phyloP scores from a whole-genome alignment of 1,140 invertebrate species.

The Periplaneta americana region DNA sequence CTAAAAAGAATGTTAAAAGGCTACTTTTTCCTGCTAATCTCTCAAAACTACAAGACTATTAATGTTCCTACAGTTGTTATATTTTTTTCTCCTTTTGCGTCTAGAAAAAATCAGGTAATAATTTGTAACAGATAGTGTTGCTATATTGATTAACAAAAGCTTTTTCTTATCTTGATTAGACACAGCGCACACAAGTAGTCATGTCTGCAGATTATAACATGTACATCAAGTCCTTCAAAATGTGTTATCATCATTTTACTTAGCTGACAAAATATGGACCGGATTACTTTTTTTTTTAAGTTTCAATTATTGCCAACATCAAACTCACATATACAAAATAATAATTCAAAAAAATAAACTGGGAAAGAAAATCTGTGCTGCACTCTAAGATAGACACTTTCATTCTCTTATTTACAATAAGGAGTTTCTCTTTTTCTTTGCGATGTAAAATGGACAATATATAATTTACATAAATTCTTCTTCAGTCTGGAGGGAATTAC shows the following conservation, averaged over 20 bases:
- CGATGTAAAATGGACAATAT: slow-evolving; percentile 15
- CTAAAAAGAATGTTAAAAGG: neutral
- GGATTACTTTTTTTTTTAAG: neutral
- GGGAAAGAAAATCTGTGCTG: neutral
- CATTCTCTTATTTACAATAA: slow-evolving; percentile 13
- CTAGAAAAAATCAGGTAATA: neutral
- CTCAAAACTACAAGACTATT: neutral
- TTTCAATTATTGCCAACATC: slow-evolving; percentile 12
- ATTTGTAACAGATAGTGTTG: neutral
- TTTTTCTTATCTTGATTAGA: no score
- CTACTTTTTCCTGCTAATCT: neutral
- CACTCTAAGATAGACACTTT: slow-evolving; percentile 7
- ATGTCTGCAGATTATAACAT: neutral
- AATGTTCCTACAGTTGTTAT: neutral
- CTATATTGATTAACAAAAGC: neutral
- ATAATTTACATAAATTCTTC: slow-evolving; percentile 11
- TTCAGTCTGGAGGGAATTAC: slow-evolving; percentile 8
- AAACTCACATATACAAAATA: slow-evolving; percentile 10
- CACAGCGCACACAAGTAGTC: neutral
- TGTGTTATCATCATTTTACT: neutral
- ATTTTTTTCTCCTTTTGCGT: no score
- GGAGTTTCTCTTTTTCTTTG: slow-evolving; percentile 9
- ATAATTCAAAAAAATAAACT: slow-evolving; percentile 6
- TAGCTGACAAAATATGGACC: slow-evolving; percentile 9
- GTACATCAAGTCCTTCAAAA: neutral